Evolutionary conservation across 2,797 vertebrate genomes (phyloP).

Genomic region (Bryconaethiops microstoma): DNA sequence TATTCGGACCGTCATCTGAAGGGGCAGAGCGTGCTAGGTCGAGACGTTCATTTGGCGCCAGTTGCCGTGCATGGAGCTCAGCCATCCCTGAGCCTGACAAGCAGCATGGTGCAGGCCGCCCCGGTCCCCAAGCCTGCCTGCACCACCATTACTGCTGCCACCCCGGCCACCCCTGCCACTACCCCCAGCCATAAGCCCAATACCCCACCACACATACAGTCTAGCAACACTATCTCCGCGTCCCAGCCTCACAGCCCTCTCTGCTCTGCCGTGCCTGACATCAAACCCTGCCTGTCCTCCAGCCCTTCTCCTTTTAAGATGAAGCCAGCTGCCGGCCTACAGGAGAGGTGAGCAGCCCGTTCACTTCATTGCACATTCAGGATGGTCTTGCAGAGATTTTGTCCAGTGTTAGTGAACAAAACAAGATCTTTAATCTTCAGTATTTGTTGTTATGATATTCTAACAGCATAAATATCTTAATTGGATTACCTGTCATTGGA

Average conservation of each 20-base stretch:
- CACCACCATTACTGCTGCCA: constrained; percentile 68
- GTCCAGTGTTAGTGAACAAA: not conserved
- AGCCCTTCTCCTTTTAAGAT: constrained; percentile 94
- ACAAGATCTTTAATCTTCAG: too few species aligned
- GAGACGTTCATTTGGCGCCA: constrained; percentile 81
- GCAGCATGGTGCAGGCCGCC: constrained; percentile 91
- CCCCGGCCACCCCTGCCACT: constrained; percentile 61
- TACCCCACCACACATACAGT: constrained; percentile 69
- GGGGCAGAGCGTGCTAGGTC: constrained; percentile 74
- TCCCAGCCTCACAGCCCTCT: constrained; percentile 30
- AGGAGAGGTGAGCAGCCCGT: constrained; percentile 84
- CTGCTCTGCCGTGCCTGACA: constrained; percentile 72
- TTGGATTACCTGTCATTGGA: too few species aligned
- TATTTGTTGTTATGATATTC: too few species aligned
- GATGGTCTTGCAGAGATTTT: not conserved
- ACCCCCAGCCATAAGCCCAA: constrained; percentile 60
- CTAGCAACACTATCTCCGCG: constrained; percentile 40
- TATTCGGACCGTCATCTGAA: constrained; percentile 87
- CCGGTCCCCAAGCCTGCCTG: constrained; percentile 76
- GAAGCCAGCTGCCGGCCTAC: constrained; percentile 92
- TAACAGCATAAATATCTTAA: too few species aligned
- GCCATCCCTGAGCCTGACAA: constrained; percentile 71
- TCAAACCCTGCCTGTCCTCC: constrained; percentile 78
- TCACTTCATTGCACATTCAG: not conserved
- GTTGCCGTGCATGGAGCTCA: constrained; percentile 74